Conservation (phyloP, 2,113 vertebrate species). For the Sylvia atricapilla region DNA sequence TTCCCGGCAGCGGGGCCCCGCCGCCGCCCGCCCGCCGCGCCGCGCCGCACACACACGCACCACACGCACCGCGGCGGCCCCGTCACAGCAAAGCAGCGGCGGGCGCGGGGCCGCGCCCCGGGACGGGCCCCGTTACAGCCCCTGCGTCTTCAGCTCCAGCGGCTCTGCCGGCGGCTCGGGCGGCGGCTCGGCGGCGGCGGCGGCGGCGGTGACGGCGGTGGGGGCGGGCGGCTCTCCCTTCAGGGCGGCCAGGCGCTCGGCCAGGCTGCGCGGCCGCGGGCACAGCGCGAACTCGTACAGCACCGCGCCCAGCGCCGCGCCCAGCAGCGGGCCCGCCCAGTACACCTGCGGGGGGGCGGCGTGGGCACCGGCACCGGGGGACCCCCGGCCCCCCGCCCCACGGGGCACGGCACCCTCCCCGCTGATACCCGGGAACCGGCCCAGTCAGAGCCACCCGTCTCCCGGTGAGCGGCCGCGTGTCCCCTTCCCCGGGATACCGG, state of each 20-base stretch:
- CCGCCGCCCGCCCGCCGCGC: too few relatives aligned
- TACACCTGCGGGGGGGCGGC: slow-evolving; percentile 78
- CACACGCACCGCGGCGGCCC: too few relatives aligned
- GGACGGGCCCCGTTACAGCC: background rate
- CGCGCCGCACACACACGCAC: too few relatives aligned
- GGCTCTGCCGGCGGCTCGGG: background rate
- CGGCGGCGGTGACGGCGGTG: background rate
- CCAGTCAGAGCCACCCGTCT: background rate
- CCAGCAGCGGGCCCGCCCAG: slow-evolving; percentile 92
- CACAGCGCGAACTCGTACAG: slow-evolving; percentile 91
- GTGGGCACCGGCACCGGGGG: background rate
- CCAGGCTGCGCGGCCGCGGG: slow-evolving; percentile 85
- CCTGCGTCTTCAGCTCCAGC: background rate
- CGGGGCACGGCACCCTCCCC: background rate
- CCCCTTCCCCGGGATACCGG: too few relatives aligned
- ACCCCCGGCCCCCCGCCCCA: background rate
- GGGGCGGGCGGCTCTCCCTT: slow-evolving; percentile 77
- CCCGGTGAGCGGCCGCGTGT: background rate
- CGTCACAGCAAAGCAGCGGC: too few relatives aligned
- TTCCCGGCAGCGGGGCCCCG: background rate
- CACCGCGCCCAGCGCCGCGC: slow-evolving; percentile 82
- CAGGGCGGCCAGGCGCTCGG: slow-evolving; percentile 88
- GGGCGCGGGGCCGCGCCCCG: background rate
- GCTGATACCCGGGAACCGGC: too few relatives aligned
- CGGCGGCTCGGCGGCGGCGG: background rate